Base-by-base conservation (phyloP, 2,797 vertebrate genomes). In the Gadopsis bispinosus region DNA sequence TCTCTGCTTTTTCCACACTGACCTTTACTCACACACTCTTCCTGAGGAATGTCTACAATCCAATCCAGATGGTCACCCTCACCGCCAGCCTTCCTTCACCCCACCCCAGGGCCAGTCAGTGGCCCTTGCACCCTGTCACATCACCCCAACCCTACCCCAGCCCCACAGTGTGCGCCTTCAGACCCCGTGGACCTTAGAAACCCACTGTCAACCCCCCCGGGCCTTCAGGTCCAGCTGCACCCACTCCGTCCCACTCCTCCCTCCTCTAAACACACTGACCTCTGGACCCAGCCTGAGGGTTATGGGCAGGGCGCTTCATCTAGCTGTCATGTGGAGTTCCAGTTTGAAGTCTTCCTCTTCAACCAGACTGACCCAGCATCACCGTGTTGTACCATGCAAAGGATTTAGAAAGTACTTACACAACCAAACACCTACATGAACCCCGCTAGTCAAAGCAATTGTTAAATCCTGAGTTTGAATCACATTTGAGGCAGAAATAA, bases 21-120 rank as follows among this genome's bases (percentile, higher is more conserved):
- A 93, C 94, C 94, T 95, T 93, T 94, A 91, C 92, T 90, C 89
- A 82, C 86, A 91, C 79, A 83, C 92, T 93, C 91, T 89, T 93
- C 88, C 81, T 83, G 78, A 94, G 93, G 94, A 95, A 95, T 95
- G 90, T 94, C 88, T 94, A 91, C 93, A 95, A 95, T 94, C 92
- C 91, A 87, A 91, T 94, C 94, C 95, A 95, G 94, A 95, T 95
- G 94, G 94, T 92, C 91, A 85, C 83, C 83, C 83, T 89, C 87
- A 82, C 88, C 79, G 20, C 78, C 74, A 61, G 78, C 68, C 66
- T 45, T 50, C 71, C 69, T 80, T 77, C 72, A 73, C 50, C 86
- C 80, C 82, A 69, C 79, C 82, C 83, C 69, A 73, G 17, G 13
- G 79, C 75, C 81, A 75, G 55, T 69, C 79, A 16, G 73, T 68